Base-by-base conservation (phyloP, 2,113 vertebrate species). In the Thermophis baileyi region DNA sequence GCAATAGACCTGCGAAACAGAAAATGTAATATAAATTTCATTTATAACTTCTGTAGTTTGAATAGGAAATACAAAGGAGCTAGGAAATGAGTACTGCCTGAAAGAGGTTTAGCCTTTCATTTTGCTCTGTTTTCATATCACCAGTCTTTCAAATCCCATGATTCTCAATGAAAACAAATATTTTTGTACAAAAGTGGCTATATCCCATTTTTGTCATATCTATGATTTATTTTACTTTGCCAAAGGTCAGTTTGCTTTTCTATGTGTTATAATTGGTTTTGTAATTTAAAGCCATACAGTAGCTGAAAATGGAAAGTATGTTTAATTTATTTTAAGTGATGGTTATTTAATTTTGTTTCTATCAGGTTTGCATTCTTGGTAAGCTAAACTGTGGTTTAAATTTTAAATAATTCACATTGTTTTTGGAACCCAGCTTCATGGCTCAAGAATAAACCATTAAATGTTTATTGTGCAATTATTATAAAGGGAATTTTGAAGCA, bases 381-480 rank as follows among this genome's bases (percentile, higher is more conserved):
- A 40, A n/a, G 12, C 88, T 81, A 47, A 93, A 85, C 40, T 30
- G 53, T 54, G 25, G 12, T 89, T 89, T 93, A 60, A 57, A 89
- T 89, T 85, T 93, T 93, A 85, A 91, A 85, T 60, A 91, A 86
- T 40, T 46, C 7, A 27, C 89, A 90, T 53, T 55, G 85, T 51
- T 63, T 86, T 91, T 53, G 49, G 69, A 85, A 51, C 69, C 35
- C 35, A 85, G 46, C 24, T 89, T 91, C 51, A 35, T 46, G 18
- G 87, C 89, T 89, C 44, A 63, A 47, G 89, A 91, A 93, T 63
- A 93, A 91, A 55, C 85, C 91, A 85, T 54, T 89, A 27, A 63
- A 60, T 63, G 50, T 69, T 69, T 69, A 63, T 49, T 69, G 54
- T 53, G n/a, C 74, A 86, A 92, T 89, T 89, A 91, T 89, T 91